These are phyloP conservation scores for Solea solea DNA, from an alignment of 2,113 vertebrate species.

Conservation along the genomic window DNA sequence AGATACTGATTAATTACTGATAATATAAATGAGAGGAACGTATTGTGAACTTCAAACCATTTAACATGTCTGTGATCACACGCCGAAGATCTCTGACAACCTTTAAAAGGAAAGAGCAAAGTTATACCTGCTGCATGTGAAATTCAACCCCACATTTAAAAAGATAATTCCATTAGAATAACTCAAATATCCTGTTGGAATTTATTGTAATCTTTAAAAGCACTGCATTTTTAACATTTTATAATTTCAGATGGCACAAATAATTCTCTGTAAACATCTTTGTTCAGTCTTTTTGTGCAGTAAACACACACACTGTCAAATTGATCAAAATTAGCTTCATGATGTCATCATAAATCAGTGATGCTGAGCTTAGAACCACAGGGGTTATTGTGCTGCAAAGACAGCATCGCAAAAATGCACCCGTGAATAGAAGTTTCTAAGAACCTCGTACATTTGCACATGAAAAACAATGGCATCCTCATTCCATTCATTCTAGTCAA, in stretches of 20 bases:
- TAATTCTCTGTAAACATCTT: background rate
- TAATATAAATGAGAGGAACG: background rate
- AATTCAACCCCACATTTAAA: background rate
- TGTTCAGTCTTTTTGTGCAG: background rate
- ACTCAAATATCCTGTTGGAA: background rate
- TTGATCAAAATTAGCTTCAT: slow-evolving; percentile 4
- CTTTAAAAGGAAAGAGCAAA: background rate
- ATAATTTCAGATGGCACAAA: background rate
- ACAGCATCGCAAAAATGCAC: slow-evolving; percentile 6
- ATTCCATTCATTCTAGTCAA: slow-evolving; percentile 31
- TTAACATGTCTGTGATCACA: slow-evolving; percentile 5
- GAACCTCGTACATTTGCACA: slow-evolving; percentile 45
- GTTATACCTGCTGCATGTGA: background rate
- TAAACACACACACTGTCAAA: background rate
- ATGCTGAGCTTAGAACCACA: background rate
- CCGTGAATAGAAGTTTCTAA: slow-evolving; percentile 22
- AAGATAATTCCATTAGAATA: background rate
- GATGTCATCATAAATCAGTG: slow-evolving; percentile 2
- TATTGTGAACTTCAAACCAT: slow-evolving; percentile 9
- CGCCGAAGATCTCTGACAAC: background rate
- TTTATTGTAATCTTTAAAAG: too few relatives aligned
- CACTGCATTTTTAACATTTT: too few relatives aligned
- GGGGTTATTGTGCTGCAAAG: slow-evolving; percentile 21
- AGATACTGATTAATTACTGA: slow-evolving; percentile 27
- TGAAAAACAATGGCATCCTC: slow-evolving; percentile 23